These are phyloP conservation scores for Noctuana brunneofusca DNA, from an alignment of 2,888 invertebrate species.

Conservation along the genomic window DNA sequence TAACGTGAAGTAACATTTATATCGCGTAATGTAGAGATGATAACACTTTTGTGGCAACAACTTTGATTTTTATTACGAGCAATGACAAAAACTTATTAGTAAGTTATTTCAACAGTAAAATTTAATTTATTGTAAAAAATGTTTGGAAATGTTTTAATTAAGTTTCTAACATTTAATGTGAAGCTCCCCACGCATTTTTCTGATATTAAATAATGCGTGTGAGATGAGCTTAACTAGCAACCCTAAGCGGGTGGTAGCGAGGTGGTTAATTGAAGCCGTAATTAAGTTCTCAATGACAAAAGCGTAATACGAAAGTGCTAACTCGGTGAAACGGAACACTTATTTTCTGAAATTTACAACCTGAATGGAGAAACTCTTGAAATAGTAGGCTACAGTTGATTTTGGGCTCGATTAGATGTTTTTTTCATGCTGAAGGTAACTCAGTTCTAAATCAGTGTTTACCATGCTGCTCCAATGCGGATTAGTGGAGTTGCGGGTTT, in stretches of 20 bases:
- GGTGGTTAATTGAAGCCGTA: constrained; percentile 11
- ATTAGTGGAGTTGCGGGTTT: no score
- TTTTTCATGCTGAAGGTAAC: background rate
- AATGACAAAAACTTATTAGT: no score
- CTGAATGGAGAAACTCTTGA: constrained; percentile 5
- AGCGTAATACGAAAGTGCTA: constrained; percentile 18
- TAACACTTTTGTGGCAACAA: background rate
- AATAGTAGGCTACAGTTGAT: constrained; percentile 10
- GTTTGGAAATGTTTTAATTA: no score
- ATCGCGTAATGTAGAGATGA: background rate
- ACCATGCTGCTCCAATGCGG: no score
- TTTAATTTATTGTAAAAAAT: no score
- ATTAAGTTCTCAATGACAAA: constrained; percentile 27
- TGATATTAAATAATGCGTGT: no score
- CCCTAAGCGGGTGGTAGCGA: background rate
- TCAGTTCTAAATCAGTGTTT: background rate
- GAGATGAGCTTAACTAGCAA: background rate
- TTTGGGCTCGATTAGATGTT: background rate
- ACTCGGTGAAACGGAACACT: constrained; percentile 30
- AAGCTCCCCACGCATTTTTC: no score
- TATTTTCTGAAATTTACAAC: constrained; percentile 25
- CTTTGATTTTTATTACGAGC: no score
- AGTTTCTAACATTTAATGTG: no score
- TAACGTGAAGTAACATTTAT: constrained; percentile 10
- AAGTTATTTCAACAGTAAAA: no score